Conservation (phyloP, 2,888 invertebrate genomes). For the Drosophila anomalata region DNA sequence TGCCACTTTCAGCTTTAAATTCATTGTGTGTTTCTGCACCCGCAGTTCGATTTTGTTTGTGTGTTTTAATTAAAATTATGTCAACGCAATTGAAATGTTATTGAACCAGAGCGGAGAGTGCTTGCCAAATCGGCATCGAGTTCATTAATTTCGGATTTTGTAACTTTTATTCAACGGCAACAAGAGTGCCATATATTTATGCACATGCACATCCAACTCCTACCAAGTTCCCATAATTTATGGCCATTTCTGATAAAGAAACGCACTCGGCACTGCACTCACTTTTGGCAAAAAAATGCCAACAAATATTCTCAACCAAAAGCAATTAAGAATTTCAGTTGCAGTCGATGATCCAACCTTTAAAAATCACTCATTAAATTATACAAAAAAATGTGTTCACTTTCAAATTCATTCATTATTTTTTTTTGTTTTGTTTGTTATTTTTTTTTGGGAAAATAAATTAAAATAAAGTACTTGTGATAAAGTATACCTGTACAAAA, state of each 20-base stretch:
- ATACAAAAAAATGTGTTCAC: neutral
- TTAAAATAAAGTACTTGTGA: neutral
- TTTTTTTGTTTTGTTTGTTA: neutral
- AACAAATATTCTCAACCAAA: neutral
- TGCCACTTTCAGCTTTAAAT: slow-evolving; percentile 59
- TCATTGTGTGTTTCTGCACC: slow-evolving; percentile 59
- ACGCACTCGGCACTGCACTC: neutral
- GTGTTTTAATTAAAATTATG: slow-evolving; percentile 74
- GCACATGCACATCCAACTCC: slow-evolving; percentile 47
- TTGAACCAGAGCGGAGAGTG: slow-evolving; percentile 58
- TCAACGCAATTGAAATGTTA: slow-evolving; percentile 78
- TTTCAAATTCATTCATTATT: neutral
- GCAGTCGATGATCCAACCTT: neutral
- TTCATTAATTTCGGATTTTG: slow-evolving; percentile 77
- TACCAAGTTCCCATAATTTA: slow-evolving; percentile 51
- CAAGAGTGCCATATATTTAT: slow-evolving; percentile 43
- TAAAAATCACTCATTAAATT: neutral
- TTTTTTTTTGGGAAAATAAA: neutral
- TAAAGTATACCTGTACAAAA: neutral
- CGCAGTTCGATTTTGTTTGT: slow-evolving; percentile 30
- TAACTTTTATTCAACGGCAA: slow-evolving; percentile 64
- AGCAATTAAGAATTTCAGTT: slow-evolving; percentile 6
- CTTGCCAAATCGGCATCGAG: slow-evolving; percentile 48
- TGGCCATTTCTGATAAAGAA: slow-evolving; percentile 63
- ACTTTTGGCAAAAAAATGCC: neutral